Evolutionary conservation across 2,113 vertebrate species (phyloP).

Genomic region (Calidris pygmaea): DNA sequence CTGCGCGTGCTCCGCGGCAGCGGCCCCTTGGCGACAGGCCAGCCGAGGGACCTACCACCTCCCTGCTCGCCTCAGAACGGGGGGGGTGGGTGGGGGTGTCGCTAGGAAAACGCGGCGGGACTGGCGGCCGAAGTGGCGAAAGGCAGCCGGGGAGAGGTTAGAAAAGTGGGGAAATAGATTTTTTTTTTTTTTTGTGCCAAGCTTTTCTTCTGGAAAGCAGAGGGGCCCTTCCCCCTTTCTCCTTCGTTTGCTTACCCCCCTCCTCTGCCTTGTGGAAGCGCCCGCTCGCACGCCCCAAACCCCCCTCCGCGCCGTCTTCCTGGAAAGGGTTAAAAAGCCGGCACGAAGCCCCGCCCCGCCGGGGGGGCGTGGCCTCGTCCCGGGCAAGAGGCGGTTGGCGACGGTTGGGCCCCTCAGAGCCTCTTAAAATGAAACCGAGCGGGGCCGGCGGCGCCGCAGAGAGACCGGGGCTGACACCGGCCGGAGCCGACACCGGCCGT

Average conservation of each 20-base stretch:
- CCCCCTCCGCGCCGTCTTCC: background rate
- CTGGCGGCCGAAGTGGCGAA: background rate
- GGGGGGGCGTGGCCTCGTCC: slow-evolving; percentile 3
- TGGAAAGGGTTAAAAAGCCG: slow-evolving; percentile 23
- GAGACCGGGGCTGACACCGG: background rate
- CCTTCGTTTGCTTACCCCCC: background rate
- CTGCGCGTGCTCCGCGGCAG: slow-evolving; percentile 2
- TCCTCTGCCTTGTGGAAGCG: background rate
- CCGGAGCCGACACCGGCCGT: background rate
- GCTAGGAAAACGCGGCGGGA: background rate
- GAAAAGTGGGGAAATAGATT: fast-evolving
- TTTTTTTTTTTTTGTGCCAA: fast-evolving
- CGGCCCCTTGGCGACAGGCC: slow-evolving; percentile 40
- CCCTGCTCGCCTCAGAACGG: background rate
- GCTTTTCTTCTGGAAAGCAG: background rate
- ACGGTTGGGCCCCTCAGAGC: slow-evolving; percentile 60
- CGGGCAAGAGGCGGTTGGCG: slow-evolving; percentile 57
- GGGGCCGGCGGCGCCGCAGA: background rate
- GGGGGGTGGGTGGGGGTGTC: background rate
- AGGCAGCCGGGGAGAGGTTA: background rate
- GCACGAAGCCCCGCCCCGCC: background rate
- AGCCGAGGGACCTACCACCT: background rate
- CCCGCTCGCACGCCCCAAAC: background rate
- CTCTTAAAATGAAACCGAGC: slow-evolving; percentile 68
- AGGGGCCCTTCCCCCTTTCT: fast-evolving